Evolutionary conservation across 1,140 invertebrate genomes (phyloP).

Genomic region (Trissolcus basalis): DNA sequence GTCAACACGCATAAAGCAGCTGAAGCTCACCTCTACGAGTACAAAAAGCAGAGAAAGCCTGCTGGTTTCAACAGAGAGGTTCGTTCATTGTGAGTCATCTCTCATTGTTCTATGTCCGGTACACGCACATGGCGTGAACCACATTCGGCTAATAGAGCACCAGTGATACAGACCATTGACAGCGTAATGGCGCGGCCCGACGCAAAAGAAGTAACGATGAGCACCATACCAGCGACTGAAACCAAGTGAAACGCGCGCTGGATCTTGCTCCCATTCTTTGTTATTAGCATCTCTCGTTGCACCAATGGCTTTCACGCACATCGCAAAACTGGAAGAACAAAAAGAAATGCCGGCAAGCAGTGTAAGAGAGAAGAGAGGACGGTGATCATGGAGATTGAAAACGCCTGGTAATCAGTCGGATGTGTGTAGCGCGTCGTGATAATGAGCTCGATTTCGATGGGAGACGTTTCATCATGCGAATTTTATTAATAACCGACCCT

Average conservation of each 20-base stretch:
- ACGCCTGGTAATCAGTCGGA: conserved; percentile 55
- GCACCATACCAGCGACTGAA: conserved; percentile 57
- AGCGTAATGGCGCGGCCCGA: conserved; percentile 45
- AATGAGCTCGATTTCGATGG: conserved; percentile 47
- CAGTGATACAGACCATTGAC: conserved; percentile 64
- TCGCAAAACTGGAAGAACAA: conserved; percentile 16
- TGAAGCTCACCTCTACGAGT: not conserved
- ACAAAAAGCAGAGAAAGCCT: not conserved
- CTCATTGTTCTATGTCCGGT: conserved; percentile 59
- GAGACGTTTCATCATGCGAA: conserved; percentile 24
- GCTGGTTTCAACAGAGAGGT: conserved; percentile 26
- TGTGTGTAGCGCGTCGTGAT: conserved; percentile 36
- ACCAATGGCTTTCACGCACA: conserved; percentile 15
- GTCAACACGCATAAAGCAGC: not conserved
- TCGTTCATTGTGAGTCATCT: conserved; percentile 32
- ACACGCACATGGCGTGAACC: conserved; percentile 40
- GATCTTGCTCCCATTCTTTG: conserved; percentile 61
- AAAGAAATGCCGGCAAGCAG: not conserved
- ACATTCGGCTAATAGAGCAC: conserved; percentile 27
- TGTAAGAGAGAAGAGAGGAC: conserved; percentile 34
- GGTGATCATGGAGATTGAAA: conserved; percentile 73
- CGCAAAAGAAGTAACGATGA: conserved; percentile 62
- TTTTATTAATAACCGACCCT: conserved; percentile 41
- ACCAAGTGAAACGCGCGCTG: conserved; percentile 18
- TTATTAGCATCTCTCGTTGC: conserved; percentile 68